phyloP scores from a whole-genome alignment of 53 echinoderm and acorn worm genomes.

The Actinopyga echinites region DNA sequence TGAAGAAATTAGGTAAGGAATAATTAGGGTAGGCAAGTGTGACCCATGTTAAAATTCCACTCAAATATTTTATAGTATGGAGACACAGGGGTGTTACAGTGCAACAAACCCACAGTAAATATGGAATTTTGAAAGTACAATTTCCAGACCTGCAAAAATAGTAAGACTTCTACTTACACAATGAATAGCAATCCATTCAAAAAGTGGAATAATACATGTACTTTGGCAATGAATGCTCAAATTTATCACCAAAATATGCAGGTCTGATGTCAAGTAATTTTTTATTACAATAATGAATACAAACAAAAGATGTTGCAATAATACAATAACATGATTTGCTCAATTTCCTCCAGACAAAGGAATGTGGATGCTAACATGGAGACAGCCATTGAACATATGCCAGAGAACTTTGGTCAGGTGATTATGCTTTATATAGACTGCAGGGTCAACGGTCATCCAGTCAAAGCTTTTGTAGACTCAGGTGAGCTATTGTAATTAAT shows the following conservation, averaged over 20 bases:
- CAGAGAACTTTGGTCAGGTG: slow-evolving; percentile 95
- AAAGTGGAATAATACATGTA: no score
- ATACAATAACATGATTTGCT: not conserved
- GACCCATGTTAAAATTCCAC: no score
- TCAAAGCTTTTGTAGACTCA: slow-evolving; percentile 98
- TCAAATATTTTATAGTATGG: no score
- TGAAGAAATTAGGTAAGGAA: slow-evolving; percentile 82
- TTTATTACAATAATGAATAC: not conserved
- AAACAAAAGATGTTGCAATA: not conserved
- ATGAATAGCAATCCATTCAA: no score
- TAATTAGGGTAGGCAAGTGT: not conserved
- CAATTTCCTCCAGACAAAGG: slow-evolving; percentile 55
- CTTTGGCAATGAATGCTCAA: no score
- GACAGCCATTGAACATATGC: slow-evolving; percentile 89
- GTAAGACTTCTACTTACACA: no score
- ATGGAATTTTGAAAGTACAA: no score
- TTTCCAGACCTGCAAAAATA: no score
- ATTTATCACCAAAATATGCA: not conserved
- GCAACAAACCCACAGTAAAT: no score
- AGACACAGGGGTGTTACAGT: no score
- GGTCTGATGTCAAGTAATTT: not conserved
- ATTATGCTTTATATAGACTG: slow-evolving; percentile 93
- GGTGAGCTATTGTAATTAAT: slow-evolving; percentile 19
- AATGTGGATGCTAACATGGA: slow-evolving; percentile 97
- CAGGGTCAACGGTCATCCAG: slow-evolving; percentile 82